These are phyloP conservation scores for Temnothorax ravouxi DNA, from an alignment of 2,888 invertebrate species.

Conservation along the genomic window DNA sequence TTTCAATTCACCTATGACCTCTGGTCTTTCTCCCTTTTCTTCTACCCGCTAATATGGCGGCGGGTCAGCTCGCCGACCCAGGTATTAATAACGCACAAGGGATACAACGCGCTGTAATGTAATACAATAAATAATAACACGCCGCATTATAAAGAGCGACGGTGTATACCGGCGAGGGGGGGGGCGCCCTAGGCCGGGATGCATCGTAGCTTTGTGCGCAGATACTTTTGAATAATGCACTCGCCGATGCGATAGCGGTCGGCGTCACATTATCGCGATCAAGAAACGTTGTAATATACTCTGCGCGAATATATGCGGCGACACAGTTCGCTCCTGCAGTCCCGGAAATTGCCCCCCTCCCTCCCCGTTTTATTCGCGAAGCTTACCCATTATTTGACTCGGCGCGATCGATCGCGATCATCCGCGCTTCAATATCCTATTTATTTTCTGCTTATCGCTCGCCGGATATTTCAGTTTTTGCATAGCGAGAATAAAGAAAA, in stretches of 20 bases:
- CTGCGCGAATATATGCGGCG: constrained; percentile 12
- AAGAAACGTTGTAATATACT: constrained; percentile 48
- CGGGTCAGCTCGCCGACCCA: constrained; percentile 49
- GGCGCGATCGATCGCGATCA: constrained; percentile 7
- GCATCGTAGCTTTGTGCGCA: constrained; percentile 60
- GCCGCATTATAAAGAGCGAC: constrained; percentile 65
- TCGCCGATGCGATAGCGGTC: constrained; percentile 58
- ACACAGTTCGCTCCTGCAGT: neutral
- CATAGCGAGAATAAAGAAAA: constrained; percentile 55
- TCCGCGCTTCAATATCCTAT: neutral
- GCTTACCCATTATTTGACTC: neutral
- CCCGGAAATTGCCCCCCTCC: neutral
- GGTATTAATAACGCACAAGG: constrained; percentile 65
- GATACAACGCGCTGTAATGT: constrained; percentile 62
- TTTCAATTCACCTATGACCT: constrained; percentile 31
- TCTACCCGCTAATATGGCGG: constrained; percentile 11
- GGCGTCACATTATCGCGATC: constrained; percentile 62
- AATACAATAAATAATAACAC: constrained; percentile 71
- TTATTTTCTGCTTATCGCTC: neutral
- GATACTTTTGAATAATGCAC: constrained; percentile 64
- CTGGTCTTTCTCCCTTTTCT: constrained; percentile 29
- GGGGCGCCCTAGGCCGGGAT: constrained; percentile 38
- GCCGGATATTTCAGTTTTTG: neutral
- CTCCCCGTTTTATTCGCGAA: neutral
- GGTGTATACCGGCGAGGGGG: constrained; percentile 35